Evolutionary conservation across 2,888 invertebrate species (phyloP).

Genomic region (Agelastica alni): DNA sequence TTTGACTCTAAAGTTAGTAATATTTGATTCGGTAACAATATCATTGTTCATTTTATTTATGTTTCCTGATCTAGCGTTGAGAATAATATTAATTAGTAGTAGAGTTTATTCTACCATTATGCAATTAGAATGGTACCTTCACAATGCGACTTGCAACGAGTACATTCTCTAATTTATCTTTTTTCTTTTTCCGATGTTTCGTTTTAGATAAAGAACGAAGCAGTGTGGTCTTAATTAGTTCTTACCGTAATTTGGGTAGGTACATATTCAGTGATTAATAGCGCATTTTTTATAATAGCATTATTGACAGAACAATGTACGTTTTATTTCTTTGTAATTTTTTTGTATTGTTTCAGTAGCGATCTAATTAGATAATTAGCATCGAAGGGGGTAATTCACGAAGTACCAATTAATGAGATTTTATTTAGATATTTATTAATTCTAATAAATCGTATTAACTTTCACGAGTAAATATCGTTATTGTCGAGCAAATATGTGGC

Average conservation of each 20-base stretch:
- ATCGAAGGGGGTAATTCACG: not conserved
- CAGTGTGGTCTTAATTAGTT: slow-evolving; percentile 15
- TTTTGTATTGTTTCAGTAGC: slow-evolving; percentile 5
- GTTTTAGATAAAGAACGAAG: not conserved
- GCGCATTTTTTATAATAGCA: slow-evolving; percentile 11
- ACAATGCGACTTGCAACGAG: slow-evolving; percentile 10
- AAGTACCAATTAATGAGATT: too few species aligned
- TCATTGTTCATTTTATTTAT: slow-evolving; percentile 1
- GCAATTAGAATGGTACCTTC: slow-evolving; percentile 13
- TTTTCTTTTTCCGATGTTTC: slow-evolving; percentile 1
- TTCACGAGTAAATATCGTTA: too few species aligned
- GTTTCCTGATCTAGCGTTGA: slow-evolving; percentile 1
- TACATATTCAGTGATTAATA: slow-evolving; percentile 16
- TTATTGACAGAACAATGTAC: slow-evolving; percentile 24
- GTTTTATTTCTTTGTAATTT: slow-evolving; percentile 6
- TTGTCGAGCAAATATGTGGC: too few species aligned
- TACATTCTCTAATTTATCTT: slow-evolving; percentile 7
- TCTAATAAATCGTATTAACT: too few species aligned
- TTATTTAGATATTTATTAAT: too few species aligned
- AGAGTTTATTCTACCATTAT: slow-evolving; percentile 17
- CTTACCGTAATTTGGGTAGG: slow-evolving; percentile 17
- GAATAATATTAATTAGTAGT: slow-evolving; percentile 18
- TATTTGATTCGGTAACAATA: not conserved
- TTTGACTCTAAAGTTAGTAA: too few species aligned
- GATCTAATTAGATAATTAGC: slow-evolving; percentile 16